Evolutionary conservation across 37 sponge, comb jelly and placozoan species (phyloP), one percentile per base, ranked within the genome.

Genomic region (Diacarnus erythraeanus): DNA sequence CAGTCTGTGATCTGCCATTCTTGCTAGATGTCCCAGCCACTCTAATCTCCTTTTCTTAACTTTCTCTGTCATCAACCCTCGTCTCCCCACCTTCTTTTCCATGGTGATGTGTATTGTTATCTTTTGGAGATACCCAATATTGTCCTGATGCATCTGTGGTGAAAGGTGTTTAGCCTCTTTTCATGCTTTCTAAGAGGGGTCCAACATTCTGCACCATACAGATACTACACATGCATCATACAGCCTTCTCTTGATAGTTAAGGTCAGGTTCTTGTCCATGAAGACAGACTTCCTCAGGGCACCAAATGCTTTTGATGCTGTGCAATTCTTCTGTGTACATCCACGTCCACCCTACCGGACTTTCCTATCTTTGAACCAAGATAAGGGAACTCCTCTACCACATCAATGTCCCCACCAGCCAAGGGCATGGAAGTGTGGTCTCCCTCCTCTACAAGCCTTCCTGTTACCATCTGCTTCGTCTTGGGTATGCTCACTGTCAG

Each of bases 381-480:
- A 69, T 78, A 78, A 21, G 79, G 69, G 33, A 78, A 78, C 51
- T 78, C 79, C 29, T 67, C 34, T 6, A 82, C 83, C 36, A 33
- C 40, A 3, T 57, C 73, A 77, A 77, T 77, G 3, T n/a, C 64
- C 36, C 56, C 39, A 4, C 37, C 47, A 29, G 25, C 37, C 4
- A 82, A 65, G 18, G 43, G 43, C 31, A 82, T 74, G 20, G 65
- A 67, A 21, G 73, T 69, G 36, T 69, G 59, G 26, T 82, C 83
- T 22, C 22, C 64, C 4, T 59, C 64, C 4, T 42, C 40, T 2
- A 39, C 83, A 15, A 42, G 25, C 23, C 77, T 64, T 23, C 84
- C 84, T 37, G 76, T 64, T 42, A 70, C 81, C 84, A 83, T 74
- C 3, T 47, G 70, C 76, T 83, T 83, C 22, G 84, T 83, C 69